Conservation (phyloP, 2,113 vertebrate genomes). For the Circaetus cinerascens region DNA sequence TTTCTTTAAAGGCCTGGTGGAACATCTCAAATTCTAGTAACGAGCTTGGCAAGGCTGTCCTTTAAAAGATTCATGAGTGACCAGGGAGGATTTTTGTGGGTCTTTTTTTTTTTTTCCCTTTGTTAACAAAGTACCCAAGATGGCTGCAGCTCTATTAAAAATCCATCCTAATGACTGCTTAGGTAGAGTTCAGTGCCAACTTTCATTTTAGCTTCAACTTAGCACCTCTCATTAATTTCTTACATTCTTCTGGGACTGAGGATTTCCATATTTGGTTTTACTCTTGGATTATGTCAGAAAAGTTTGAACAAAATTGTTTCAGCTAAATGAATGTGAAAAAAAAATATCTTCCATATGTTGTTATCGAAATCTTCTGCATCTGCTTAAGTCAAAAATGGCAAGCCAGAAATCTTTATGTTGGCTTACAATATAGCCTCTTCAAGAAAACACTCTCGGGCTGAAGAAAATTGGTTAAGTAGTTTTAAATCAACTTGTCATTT, state of each 20-base stretch:
- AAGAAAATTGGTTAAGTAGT: slow-evolving; percentile 22
- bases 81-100: not conserved
- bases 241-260: not conserved
- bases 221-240: slow-evolving; percentile 43
- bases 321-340: slow-evolving; percentile 9
- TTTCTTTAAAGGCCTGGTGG: not conserved
- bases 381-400: slow-evolving; percentile 46
- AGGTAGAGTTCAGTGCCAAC: not conserved
- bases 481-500: slow-evolving; percentile 39
- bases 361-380: slow-evolving; percentile 39
- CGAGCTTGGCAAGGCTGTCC: not conserved
- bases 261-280: slow-evolving; percentile 58
- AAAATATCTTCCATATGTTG: slow-evolving; percentile 53
- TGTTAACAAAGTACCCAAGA: not conserved
- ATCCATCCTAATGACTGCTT: not conserved
- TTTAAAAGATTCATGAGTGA: not conserved
- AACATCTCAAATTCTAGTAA: not conserved
- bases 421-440: not conserved
- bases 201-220: slow-evolving; percentile 25
- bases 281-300: slow-evolving; percentile 36
- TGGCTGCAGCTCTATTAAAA: not conserved
- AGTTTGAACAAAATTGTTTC: slow-evolving; percentile 22
- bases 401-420: slow-evolving; percentile 26
- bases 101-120: not conserved
- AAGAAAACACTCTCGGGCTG: not conserved